Evolutionary conservation across 2,113 vertebrate genomes (phyloP), one percentile per base, ranked within the genome.

Genomic region (Tiliqua scincoides): DNA sequence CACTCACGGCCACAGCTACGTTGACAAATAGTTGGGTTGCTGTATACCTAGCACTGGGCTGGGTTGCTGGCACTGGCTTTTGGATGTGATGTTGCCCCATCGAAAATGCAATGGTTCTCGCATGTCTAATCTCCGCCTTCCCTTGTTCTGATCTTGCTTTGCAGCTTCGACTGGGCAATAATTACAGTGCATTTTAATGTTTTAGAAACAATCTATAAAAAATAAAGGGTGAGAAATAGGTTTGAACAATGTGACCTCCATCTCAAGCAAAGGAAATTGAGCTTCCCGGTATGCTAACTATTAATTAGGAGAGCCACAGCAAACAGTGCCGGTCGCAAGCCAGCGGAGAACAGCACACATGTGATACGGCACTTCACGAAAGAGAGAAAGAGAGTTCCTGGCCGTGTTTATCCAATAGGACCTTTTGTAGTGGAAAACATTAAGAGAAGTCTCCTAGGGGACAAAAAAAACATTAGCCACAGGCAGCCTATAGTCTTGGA

Each of bases 251-350:
- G 87, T 27, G 90, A 90, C 25, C 91, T 82, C 85, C 88, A 92
- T 91, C 92, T 91, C 79, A 85, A 81, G 0, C 91, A 83, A 89
- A 89, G 91, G 91, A 88, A 92, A 91, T 89, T 87, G 89, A 91
- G 89, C 86, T 91, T 91, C 80, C 4, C 85, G 93, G 84, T 20
- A 79, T 89, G 86, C 85, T 87, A 93, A 91, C 86, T 93, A 93
- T 93, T 54, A 84, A n/a, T 91, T 84, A 88, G 76, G 89, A 89
- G 91, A 88, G 91, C 67, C 85, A 65, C 5, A 1, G 89, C 15
- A 89, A 74, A 84, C 86, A 5, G 82, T 3, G 27, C 89, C 87
- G 92, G 90, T 91, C 88, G 77, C 89, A 91, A 92, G 90, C 87
- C 91, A 84, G 88, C 87, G 86, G 37, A 89, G 84, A 85, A 87